These are phyloP conservation scores for Galago senegalensis DNA, from an alignment of 2,797 vertebrate genomes.

Conservation along the genomic window DNA sequence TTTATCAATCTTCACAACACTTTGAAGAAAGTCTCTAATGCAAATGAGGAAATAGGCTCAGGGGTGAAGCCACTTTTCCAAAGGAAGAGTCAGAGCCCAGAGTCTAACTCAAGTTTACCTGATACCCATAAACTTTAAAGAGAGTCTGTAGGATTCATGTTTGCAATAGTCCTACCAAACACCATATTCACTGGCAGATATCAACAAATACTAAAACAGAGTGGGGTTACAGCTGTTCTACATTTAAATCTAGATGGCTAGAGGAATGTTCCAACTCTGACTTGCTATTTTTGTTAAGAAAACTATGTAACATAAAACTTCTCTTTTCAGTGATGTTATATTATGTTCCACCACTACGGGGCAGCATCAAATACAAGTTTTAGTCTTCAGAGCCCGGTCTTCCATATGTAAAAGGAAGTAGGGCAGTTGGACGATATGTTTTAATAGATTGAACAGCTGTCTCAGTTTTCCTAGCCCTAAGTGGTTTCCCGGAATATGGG, in stretches of 20 bases:
- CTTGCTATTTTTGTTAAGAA: slow-evolving; percentile 33
- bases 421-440: not conserved
- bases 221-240: not conserved
- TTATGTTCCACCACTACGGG: slow-evolving; percentile 3
- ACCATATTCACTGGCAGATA: not conserved
- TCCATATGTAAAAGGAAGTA: not conserved
- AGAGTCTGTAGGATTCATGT: not conserved
- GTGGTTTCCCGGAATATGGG: not conserved
- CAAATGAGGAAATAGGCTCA: not conserved
- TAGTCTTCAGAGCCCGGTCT: not conserved
- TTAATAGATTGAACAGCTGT: not conserved
- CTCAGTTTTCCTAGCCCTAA: not conserved
- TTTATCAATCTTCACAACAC: not conserved
- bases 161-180: not conserved
- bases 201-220: not conserved
- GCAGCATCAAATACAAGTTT: slow-evolving; percentile 15
- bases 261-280: not conserved
- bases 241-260: slow-evolving; percentile 49
- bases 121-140: not conserved
- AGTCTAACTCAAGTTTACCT: not conserved
- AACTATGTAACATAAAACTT: not conserved
- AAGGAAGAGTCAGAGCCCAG: not conserved
- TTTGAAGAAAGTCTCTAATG: not conserved
- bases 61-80: not conserved
- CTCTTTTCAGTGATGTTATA: not conserved